Percentiles rank a stretch among this genome's conserved stretches.
phyloP scores from a whole-genome alignment of 2,797 vertebrate species.

The Rachycentron canadum region DNA sequence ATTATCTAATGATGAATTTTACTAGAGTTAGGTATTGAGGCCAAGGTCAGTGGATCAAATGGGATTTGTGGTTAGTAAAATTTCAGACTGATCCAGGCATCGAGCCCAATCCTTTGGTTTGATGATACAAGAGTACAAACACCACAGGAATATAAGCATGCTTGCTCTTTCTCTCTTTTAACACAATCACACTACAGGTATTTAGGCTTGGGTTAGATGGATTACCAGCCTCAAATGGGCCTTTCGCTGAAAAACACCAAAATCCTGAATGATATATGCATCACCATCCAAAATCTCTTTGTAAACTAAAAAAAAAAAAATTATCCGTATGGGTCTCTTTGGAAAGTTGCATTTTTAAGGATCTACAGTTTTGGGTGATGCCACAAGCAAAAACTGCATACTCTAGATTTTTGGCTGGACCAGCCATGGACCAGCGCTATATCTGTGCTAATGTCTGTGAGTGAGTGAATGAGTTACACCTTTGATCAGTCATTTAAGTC shows the following conservation, averaged over 20 bases:
- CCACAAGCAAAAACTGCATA: neutral
- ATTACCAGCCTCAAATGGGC: neutral
- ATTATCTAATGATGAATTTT: constrained; percentile 67
- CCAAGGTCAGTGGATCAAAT: constrained; percentile 75
- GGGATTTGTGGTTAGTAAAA: constrained; percentile 67
- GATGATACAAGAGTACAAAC: constrained; percentile 34
- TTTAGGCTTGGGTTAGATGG: neutral
- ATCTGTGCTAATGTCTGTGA: too few species aligned
- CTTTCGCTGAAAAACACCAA: constrained; percentile 1
- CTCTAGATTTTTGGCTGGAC: too few species aligned
- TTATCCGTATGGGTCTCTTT: neutral
- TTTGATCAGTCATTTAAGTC: too few species aligned
- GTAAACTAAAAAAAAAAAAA: neutral
- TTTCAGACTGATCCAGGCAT: constrained; percentile 57
- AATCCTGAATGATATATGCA: neutral
- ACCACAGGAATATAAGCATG: constrained; percentile 16
- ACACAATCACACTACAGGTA: constrained; percentile 21
- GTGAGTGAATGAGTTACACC: too few species aligned
- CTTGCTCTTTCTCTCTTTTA: constrained; percentile 28
- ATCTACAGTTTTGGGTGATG: neutral
- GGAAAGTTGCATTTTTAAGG: neutral
- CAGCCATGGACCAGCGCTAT: too few species aligned
- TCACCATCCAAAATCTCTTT: neutral
- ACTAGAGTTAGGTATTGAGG: constrained; percentile 56
- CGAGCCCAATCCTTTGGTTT: constrained; percentile 43